Base-by-base conservation (phyloP, 2,113 vertebrate genomes). In the Leuciscus idus region DNA sequence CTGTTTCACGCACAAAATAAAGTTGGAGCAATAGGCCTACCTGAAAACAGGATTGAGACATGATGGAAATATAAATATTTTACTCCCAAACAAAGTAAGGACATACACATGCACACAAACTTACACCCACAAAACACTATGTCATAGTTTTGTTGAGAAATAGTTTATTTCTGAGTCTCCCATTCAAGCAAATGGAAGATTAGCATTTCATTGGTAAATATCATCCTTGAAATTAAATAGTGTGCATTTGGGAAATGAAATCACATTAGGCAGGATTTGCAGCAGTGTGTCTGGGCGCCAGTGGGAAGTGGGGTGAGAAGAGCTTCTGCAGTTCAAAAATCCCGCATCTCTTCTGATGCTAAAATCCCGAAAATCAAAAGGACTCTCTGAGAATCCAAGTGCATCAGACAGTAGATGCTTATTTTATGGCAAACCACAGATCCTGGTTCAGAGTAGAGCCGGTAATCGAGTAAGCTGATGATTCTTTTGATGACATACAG, bases 221-320 rank as follows among this genome's bases (percentile, higher is more conserved):
- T 79, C 68, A 85, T 76, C 77, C 77, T 75, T 85, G 68, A 85
- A 88, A 88, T 88, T 46, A 85, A 81, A 88, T 46, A 55, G 30
- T 28, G 46, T 57, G 68, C 81, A 77, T 76, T 68, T 74, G 46
- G 70, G 70, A 70, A 82, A 81, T 46, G 15, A 88, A 88, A 85
- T 75, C 57, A 9, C 77, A 85, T 88, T 76, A 81, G 21, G 8
- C 2, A 0, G 68, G 68, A 61, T 76, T 57, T 62, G 28, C 33
- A 33, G 28, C 50, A 4, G 48, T 21, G 57, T 39, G 77, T 28
- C 77, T 73, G 36, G 36, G 21, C 10, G 2, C 36, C 55, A 79
- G 10, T 79, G 77, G n/a, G 33, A 43, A 43, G 8, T 43, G 43
- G 43, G 17, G 36, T 19, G 28, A 50, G 39, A 61, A 43, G 10